These are phyloP conservation scores for Chaetodon trifasciatus DNA, from an alignment of 2,797 vertebrate species.

Conservation along the genomic window DNA sequence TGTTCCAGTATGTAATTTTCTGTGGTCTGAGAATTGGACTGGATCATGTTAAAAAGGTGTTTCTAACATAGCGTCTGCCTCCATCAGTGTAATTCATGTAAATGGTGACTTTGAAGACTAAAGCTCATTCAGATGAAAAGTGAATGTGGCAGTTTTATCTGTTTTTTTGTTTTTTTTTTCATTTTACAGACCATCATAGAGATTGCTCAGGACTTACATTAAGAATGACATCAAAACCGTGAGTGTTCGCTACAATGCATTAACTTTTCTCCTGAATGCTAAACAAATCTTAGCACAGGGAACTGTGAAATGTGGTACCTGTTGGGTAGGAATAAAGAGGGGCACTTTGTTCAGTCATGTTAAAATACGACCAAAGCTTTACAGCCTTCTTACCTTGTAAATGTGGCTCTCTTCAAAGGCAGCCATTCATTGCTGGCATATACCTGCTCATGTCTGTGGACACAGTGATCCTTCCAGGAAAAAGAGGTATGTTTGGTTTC, in stretches of 20 bases:
- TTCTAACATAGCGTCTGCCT: background rate
- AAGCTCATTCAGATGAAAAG: background rate
- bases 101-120: background rate
- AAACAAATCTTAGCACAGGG: background rate
- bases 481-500: conserved; percentile 85
- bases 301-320: background rate
- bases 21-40: background rate
- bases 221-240: conserved; percentile 93
- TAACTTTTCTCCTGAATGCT: background rate
- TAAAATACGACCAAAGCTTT: background rate
- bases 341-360: background rate
- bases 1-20: background rate
- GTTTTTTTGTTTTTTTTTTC: conserved; percentile 43
- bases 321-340: background rate
- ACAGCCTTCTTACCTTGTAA: background rate
- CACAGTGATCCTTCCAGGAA: conserved; percentile 92
- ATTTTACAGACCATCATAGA: conserved; percentile 92
- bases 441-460: conserved; percentile 96
- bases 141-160: background rate
- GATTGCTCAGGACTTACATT: conserved; percentile 96
- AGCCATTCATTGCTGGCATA: conserved; percentile 96
- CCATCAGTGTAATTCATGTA: background rate
- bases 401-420: conserved; percentile 82
- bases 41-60: background rate
- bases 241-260: conserved; percentile 72